Conservation (phyloP, 2,113 vertebrate species). For the Hippocampus abdominalis region DNA sequence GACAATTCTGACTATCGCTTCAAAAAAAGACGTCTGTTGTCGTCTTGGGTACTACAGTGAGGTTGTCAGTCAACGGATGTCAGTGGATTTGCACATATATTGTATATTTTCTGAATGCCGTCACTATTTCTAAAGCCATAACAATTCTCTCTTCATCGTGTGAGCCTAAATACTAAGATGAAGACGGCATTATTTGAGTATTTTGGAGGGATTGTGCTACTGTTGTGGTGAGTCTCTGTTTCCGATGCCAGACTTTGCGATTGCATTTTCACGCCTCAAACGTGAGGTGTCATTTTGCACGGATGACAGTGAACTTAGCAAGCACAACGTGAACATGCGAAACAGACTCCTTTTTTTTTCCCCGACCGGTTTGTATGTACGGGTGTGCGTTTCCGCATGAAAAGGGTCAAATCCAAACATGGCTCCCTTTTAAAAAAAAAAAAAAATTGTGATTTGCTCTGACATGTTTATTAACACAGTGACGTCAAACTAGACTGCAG, state of each 20-base stretch:
- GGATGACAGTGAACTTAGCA: background rate
- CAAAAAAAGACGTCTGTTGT: background rate
- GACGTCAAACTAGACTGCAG: too few relatives aligned
- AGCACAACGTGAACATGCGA: background rate
- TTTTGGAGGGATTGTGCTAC: background rate
- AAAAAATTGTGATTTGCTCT: too few relatives aligned
- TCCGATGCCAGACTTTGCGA: background rate
- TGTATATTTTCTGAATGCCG: too few relatives aligned
- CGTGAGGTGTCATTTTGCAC: background rate
- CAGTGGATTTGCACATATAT: background rate
- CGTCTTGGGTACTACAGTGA: too few relatives aligned
- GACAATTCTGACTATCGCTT: background rate
- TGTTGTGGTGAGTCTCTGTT: background rate
- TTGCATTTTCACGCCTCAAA: slow-evolving; percentile 1
- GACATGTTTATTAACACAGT: too few relatives aligned
- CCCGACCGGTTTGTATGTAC: background rate
- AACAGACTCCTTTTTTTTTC: background rate
- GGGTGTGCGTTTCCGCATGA: background rate
- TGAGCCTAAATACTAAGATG: background rate
- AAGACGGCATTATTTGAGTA: background rate
- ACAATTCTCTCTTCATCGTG: background rate
- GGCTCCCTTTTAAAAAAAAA: background rate
- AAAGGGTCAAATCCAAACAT: background rate
- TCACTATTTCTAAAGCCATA: too few relatives aligned
- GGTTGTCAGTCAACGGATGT: background rate